Conservation (phyloP, 2,888 invertebrate species). For the Heteromurus nitidus region DNA sequence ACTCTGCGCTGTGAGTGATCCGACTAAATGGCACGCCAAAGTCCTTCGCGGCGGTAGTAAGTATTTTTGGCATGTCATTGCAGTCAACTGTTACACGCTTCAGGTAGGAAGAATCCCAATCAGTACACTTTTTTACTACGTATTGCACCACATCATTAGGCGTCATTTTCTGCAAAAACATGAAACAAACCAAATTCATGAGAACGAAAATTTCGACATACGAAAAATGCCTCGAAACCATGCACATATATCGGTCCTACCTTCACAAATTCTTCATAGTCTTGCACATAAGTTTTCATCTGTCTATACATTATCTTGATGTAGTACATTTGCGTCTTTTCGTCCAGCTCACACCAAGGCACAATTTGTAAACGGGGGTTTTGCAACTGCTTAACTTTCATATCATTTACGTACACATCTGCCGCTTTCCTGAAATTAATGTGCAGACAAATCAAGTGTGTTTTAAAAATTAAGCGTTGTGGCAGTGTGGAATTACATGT, state of each 20-base stretch:
- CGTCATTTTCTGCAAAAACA: constrained; percentile 59
- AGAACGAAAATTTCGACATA: too few relatives aligned
- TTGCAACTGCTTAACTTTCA: background rate
- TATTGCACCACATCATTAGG: constrained; percentile 68
- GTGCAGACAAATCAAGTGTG: too few relatives aligned
- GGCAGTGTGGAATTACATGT: too few relatives aligned
- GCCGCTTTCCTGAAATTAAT: constrained; percentile 54
- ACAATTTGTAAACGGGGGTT: background rate
- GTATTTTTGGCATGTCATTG: background rate
- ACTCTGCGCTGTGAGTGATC: background rate
- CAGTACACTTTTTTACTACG: too few relatives aligned
- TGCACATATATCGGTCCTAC: too few relatives aligned
- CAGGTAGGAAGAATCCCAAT: too few relatives aligned
- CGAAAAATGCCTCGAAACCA: too few relatives aligned
- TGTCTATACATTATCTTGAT: constrained; percentile 62
- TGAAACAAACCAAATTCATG: constrained; percentile 2
- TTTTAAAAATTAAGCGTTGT: too few relatives aligned
- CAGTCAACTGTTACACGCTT: background rate
- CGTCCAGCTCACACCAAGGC: constrained; percentile 59
- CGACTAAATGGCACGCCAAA: background rate
- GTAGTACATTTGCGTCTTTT: constrained; percentile 53
- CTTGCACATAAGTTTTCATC: constrained; percentile 52
- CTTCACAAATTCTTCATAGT: constrained; percentile 67
- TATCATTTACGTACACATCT: constrained; percentile 42
- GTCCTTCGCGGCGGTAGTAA: background rate